These are phyloP conservation scores for Notiomystis cincta DNA, from an alignment of 2,113 vertebrate species.

Conservation along the genomic window DNA sequence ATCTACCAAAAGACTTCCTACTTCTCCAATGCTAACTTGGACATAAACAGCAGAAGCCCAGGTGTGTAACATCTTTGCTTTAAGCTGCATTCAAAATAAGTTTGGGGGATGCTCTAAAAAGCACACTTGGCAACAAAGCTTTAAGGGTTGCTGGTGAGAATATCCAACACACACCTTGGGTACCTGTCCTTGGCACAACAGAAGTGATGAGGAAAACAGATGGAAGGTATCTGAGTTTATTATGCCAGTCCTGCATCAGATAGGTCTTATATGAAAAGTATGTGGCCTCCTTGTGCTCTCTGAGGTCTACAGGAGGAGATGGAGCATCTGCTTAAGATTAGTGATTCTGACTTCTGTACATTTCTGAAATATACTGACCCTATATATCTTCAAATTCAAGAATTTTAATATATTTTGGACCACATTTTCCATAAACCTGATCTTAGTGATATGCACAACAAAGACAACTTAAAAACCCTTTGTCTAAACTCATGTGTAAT, in stretches of 20 bases:
- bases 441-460: not conserved
- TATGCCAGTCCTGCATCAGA: not conserved
- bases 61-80: rapidly evolving
- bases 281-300: not conserved
- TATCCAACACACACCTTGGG: not conserved
- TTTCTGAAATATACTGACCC: not conserved
- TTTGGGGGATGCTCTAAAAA: not conserved
- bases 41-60: not conserved
- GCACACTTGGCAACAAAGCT: not conserved
- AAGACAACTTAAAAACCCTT: not conserved
- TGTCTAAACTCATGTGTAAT: not conserved
- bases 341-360: not conserved
- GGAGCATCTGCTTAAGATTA: not conserved
- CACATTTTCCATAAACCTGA: not conserved
- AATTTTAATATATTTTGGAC: not conserved
- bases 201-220: not conserved
- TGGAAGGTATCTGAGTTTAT: not conserved
- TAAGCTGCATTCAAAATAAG: not conserved
- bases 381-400: not conserved
- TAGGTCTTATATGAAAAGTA: not conserved
- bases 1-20: not conserved
- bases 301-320: not conserved
- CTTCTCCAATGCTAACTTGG: not conserved
- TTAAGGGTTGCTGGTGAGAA: not conserved
- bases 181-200: not conserved